Conservation (phyloP, 2,888 invertebrate genomes). For the Melipona bicolor region DNA sequence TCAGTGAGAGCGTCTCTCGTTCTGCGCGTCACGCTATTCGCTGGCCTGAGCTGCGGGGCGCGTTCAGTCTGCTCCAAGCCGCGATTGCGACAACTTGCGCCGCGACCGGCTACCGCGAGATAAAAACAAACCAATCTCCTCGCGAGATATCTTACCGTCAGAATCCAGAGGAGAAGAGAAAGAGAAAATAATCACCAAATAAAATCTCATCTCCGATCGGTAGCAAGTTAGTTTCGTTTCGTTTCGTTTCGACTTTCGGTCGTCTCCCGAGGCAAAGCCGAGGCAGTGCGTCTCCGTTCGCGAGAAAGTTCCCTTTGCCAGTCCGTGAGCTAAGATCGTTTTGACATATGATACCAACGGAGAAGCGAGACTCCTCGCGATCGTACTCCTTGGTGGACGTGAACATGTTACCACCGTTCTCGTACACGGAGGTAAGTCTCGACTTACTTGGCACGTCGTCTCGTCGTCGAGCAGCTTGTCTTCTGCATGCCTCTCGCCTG, state of each 20-base stretch:
- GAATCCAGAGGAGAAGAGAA: too few species aligned
- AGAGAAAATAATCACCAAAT: too few species aligned
- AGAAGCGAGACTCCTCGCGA: conserved; percentile 42
- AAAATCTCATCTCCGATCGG: neutral
- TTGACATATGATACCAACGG: conserved; percentile 44
- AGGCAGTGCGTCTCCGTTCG: neutral
- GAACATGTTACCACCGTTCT: conserved; percentile 33
- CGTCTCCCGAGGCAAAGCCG: neutral
- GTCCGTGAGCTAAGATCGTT: neutral
- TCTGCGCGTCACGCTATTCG: conserved; percentile 57
- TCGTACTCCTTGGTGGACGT: conserved; percentile 30
- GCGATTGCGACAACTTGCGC: conserved; percentile 73
- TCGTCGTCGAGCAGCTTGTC: neutral
- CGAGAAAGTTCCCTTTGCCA: neutral
- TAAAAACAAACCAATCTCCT: conserved; percentile 35
- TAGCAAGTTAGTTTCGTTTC: neutral
- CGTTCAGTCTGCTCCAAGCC: conserved; percentile 77
- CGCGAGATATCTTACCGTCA: neutral
- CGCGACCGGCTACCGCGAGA: conserved; percentile 54
- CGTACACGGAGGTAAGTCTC: conserved; percentile 39
- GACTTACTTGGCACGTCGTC: neutral
- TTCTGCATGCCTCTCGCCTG: neutral
- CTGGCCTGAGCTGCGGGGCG: conserved; percentile 50
- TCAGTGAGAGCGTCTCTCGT: conserved; percentile 51
- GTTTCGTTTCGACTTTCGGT: neutral